Evolutionary conservation across 2,113 vertebrate genomes (phyloP), one percentile per base, ranked within the genome.

Genomic region (Oreochromis niloticus): DNA sequence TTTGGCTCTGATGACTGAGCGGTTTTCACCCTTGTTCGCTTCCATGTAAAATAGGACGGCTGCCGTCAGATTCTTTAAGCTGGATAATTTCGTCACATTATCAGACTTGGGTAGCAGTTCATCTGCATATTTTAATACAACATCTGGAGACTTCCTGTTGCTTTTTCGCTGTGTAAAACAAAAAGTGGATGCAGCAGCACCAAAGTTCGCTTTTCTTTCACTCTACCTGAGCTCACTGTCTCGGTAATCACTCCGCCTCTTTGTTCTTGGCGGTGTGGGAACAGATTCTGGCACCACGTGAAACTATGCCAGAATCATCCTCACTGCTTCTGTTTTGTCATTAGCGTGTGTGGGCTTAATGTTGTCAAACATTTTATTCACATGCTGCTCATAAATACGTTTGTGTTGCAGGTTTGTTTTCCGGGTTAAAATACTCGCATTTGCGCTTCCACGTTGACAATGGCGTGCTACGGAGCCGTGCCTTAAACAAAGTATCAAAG

Each of bases 401-500:
- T 54, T 54, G 50, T 54, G 9, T 54, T n/a, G 50, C 19, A 54
- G 50, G 19, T 54, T n/a, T 54, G 50, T n/a, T 54, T 54, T n/a
- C 5, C 2, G 9, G 9, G 50, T 5, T 54, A n/a, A 54, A 54
- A 54, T 19, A 9, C n/a, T 52, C 1, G 0, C 9, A 10, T 52
- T 52, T n/a, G 9, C 9, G 50, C 19, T 52, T 52, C 50, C 50
- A n/a, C 10, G 50, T n/a, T 54, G 50, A n/a, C 50, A 54, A 54
- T n/a, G 50, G 3, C 19, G 3, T 0, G 19, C 9, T 54, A 52
- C 50, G 10, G 19, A 52, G 19, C 50, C 19, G 1, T 52, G 50
- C 50, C 17, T 52, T 52, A 52, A n/a, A 52, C 4, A 3, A 52
- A n/a, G 50, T 10, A n/a, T 52, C 0, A 52, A 52, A 52, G 50